Conservation (phyloP, 2,888 invertebrate genomes). For the Cylloceria caligata region DNA sequence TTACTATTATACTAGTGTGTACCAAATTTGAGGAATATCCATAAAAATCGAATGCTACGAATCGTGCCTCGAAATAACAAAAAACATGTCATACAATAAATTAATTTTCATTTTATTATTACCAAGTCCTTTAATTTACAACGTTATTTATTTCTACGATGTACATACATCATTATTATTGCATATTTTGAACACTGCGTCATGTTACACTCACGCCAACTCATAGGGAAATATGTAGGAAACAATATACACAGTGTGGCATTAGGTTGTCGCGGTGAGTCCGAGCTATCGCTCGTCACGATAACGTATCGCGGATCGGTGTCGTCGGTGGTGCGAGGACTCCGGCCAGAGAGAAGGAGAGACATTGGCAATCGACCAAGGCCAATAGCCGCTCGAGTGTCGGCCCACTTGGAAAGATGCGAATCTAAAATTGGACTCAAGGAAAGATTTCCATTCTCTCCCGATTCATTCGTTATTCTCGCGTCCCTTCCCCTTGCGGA, state of each 20-base stretch:
- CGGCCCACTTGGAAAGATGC: conserved; percentile 14
- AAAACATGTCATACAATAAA: too few relatives aligned
- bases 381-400: conserved; percentile 44
- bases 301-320: conserved; percentile 47
- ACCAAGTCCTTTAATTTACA: neutral
- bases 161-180: neutral
- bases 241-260: conserved; percentile 36
- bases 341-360: neutral
- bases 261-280: conserved; percentile 45
- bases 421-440: neutral
- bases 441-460: conserved; percentile 39
- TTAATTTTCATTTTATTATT: too few relatives aligned
- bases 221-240: conserved; percentile 2
- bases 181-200: neutral
- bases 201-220: neutral
- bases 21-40: too few relatives aligned
- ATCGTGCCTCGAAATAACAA: too few relatives aligned
- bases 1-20: too few relatives aligned
- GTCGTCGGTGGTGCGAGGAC: conserved; percentile 4
- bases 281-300: conserved; percentile 45
- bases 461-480: conserved; percentile 17
- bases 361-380: conserved; percentile 67
- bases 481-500: conserved; percentile 21
- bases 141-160: neutral
- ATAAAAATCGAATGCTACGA: too few relatives aligned